Base-by-base conservation (phyloP, 1,140 invertebrate genomes). In the Zophobas atratus region DNA sequence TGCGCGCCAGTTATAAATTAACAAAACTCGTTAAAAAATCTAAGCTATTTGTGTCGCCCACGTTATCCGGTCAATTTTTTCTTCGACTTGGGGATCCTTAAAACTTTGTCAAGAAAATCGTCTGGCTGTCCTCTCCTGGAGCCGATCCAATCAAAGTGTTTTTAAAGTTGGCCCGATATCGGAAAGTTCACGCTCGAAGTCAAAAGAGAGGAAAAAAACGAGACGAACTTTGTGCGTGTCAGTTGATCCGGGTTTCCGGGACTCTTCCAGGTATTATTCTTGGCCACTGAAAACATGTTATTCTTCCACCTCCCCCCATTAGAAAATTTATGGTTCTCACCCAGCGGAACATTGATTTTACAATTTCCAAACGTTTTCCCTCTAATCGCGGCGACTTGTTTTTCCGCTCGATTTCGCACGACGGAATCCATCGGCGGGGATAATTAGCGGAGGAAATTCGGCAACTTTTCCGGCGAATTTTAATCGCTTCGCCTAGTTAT, bases 201-300 rank as follows among this genome's bases (percentile, higher is more conserved):
- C 60, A 43, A 67, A 67, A 67, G 60, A 41, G 60, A 63, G 57
- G 35, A 67, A 41, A 41, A 67, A 67, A 20, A 20, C 20, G 49
- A 20, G 49, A 20, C 49, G 49, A 51, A 51, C 49, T 51, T 51
- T 51, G 60, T 43, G 38, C 20, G 60, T 41, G 60, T 67, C 60
- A 67, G 60, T 67, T 41, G 60, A 67, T 67, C 57, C 60, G 38
- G 60, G 60, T 67, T 43, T 67, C 56, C 56, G 56, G 20, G 56
- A 60, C 56, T 60, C 56, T 60, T 60, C 60, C 60, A 67, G 60
- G 60, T 67, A 67, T 67, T 67, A 67, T 67, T 67, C 60, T 67
- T 67, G 39, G 60, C 60, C 60, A 67, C 60, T 39, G 60, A 67
- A 67, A 67, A 67, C 60, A 67, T 67, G 60, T 67, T 67, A 67